A percentile compares a stretch with the other conserved stretches of the same genome.
Conservation (phyloP, 2,888 invertebrate species). For the Tipula lateralis region DNA sequence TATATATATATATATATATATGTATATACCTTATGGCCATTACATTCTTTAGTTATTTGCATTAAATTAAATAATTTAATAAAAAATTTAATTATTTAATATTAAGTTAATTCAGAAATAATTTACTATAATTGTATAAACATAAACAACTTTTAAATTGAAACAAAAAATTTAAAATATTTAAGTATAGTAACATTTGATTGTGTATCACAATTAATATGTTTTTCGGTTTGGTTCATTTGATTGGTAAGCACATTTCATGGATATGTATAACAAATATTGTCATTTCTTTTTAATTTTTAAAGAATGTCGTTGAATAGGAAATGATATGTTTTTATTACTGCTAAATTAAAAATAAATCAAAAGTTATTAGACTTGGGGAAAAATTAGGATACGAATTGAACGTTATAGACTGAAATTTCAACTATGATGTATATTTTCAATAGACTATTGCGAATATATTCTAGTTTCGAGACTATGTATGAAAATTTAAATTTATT, state of each 20-base stretch:
- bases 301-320: neutral
- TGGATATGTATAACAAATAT: neutral
- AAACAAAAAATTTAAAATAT: neutral
- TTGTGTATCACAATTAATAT: neutral
- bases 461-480: no score
- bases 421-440: no score
- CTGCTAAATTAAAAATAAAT: neutral
- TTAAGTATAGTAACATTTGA: constrained; percentile 1
- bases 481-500: no score
- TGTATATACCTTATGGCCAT: neutral
- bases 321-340: neutral
- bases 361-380: neutral
- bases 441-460: no score
- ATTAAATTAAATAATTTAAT: constrained; percentile 11
- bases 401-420: no score
- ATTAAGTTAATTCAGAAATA: neutral
- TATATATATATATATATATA: neutral
- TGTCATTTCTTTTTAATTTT: neutral
- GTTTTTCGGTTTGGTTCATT: neutral
- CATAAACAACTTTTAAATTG: neutral
- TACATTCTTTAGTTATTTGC: neutral
- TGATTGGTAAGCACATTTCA: neutral
- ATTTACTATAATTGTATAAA: neutral
- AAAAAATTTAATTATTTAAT: no score
- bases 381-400: neutral